phyloP scores from a whole-genome alignment of 2,888 invertebrate species.

The Busseola fusca region DNA sequence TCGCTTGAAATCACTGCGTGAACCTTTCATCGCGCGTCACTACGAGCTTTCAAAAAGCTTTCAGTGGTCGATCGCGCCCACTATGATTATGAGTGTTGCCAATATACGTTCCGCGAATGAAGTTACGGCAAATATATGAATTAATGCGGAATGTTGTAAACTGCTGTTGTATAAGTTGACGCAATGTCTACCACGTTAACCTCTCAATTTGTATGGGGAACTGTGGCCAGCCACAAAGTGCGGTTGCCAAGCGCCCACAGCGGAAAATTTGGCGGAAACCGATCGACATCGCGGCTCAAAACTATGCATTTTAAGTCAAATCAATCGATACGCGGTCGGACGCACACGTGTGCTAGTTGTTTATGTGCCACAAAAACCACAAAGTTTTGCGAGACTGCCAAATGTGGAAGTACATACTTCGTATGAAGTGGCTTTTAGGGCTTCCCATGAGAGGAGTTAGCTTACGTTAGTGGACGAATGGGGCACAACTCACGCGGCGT shows the following conservation, averaged over 20 bases:
- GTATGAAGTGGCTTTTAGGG: slow-evolving; percentile 83
- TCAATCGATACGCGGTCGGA: slow-evolving; percentile 85
- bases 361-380: slow-evolving; percentile 87
- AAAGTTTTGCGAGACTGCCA: slow-evolving; percentile 85
- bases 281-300: slow-evolving; percentile 83
- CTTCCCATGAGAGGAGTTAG: slow-evolving; percentile 83
- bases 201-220: slow-evolving; percentile 75
- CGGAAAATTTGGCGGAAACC: slow-evolving; percentile 84
- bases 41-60: slow-evolving; percentile 87
- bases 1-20: slow-evolving; percentile 79
- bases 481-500: slow-evolving; percentile 78
- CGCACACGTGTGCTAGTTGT: slow-evolving; percentile 84
- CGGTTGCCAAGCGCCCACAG: slow-evolving; percentile 84
- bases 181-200: slow-evolving; percentile 67
- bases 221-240: slow-evolving; percentile 76
- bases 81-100: slow-evolving; percentile 80
- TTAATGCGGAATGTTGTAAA: slow-evolving; percentile 63
- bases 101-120: slow-evolving; percentile 75
- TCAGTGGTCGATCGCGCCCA: slow-evolving; percentile 83
- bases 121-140: slow-evolving; percentile 69
- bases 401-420: slow-evolving; percentile 77
- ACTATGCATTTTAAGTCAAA: slow-evolving; percentile 86
- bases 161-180: slow-evolving; percentile 62
- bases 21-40: slow-evolving; percentile 83
- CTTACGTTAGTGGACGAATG: slow-evolving; percentile 79